phyloP scores from a whole-genome alignment of 2,113 vertebrate species.

The Manacus vitellinus region DNA sequence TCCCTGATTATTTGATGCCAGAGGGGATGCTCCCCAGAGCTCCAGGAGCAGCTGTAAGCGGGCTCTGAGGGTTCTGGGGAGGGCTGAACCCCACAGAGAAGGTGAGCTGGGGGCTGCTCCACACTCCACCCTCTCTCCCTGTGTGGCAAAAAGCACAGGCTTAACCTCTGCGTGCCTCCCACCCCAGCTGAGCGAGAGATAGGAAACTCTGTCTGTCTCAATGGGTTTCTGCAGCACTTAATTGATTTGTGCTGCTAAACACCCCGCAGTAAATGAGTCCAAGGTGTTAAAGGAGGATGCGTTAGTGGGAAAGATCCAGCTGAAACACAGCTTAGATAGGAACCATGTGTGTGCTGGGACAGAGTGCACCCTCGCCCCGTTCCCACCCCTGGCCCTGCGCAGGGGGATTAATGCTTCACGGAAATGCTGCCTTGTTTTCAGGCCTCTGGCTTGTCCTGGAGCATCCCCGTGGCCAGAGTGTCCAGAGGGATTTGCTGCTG shows the following conservation, averaged over 20 bases:
- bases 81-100: background rate
- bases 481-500: background rate
- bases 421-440: background rate
- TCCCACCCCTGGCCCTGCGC: background rate
- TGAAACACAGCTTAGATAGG: slow-evolving; percentile 26
- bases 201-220: background rate
- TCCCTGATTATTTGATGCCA: background rate
- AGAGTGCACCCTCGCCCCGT: background rate
- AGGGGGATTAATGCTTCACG: background rate
- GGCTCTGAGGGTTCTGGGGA: background rate
- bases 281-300: slow-evolving; percentile 33
- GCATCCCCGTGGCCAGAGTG: background rate
- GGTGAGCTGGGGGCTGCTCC: background rate
- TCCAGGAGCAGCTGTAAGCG: background rate
- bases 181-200: background rate
- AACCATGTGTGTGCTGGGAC: background rate
- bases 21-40: background rate
- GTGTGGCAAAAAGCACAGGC: background rate
- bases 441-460: background rate
- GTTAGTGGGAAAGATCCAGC: background rate
- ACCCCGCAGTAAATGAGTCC: background rate
- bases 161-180: background rate
- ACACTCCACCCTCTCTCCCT: fast-evolving
- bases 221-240: background rate
- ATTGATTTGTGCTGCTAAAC: slow-evolving; percentile 20